Conservation (phyloP, 1,140 invertebrate genomes). For the Drosophila chauvacae region DNA sequence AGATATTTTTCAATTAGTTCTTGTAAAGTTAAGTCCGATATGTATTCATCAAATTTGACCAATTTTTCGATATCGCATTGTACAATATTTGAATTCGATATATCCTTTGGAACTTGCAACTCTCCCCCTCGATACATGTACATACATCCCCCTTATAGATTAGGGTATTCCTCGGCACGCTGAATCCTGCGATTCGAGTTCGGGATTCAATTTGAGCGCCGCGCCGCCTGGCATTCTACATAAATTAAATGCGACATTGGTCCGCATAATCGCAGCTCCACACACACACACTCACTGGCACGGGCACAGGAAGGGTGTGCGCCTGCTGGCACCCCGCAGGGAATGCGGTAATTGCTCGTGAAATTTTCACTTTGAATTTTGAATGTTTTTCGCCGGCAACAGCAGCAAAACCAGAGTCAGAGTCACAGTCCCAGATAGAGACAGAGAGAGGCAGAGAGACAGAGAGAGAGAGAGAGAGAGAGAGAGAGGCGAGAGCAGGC, state of each 20-base stretch:
- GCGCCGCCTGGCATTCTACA: conserved; percentile 30
- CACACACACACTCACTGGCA: not conserved
- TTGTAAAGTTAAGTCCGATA: not conserved
- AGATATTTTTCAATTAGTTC: not conserved
- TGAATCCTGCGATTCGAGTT: not conserved
- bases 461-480: not conserved
- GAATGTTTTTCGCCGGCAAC: conserved; percentile 31
- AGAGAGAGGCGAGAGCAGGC: not conserved
- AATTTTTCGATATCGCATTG: too few species aligned
- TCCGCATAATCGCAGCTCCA: conserved; percentile 48
- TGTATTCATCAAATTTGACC: too few species aligned
- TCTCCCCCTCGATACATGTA: not conserved
- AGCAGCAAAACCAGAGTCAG: conserved; percentile 22
- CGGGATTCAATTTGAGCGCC: conserved; percentile 47
- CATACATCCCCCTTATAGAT: not conserved
- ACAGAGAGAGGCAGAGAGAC: not conserved
- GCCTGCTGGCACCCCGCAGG: conserved; percentile 5
- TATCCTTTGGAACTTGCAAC: not conserved
- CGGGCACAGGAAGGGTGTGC: not conserved
- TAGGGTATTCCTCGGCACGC: conserved; percentile 7
- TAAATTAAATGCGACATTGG: conserved; percentile 61
- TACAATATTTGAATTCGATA: not conserved
- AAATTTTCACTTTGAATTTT: conserved; percentile 61
- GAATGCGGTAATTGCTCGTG: conserved; percentile 30
- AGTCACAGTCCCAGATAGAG: not conserved